These are phyloP conservation scores for Micromys minutus DNA, from an alignment of 2,113 vertebrate genomes.

Conservation along the genomic window DNA sequence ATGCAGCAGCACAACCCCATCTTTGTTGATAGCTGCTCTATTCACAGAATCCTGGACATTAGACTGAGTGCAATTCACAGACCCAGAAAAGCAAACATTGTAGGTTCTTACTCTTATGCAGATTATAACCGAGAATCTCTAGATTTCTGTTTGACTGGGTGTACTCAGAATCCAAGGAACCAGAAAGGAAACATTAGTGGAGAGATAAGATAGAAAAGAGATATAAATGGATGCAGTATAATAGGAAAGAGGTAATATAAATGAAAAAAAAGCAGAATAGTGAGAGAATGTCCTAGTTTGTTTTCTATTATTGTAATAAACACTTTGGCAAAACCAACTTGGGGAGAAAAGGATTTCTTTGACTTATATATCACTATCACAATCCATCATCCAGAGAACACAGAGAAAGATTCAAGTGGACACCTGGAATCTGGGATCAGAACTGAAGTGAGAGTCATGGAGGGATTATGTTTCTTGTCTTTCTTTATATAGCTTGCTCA, in stretches of 20 bases:
- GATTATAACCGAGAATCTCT: background rate
- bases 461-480: background rate
- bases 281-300: too few relatives aligned
- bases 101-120: background rate
- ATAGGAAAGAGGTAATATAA: too few relatives aligned
- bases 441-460: background rate
- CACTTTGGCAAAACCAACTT: background rate
- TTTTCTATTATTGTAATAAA: background rate
- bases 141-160: background rate
- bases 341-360: background rate
- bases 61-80: background rate
- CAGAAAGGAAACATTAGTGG: background rate
- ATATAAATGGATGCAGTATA: background rate
- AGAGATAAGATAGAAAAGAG: accelerated
- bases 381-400: background rate
- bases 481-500: background rate
- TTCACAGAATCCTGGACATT: background rate
- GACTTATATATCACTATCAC: background rate
- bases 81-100: background rate
- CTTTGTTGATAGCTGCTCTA: too few relatives aligned
- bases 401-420: background rate
- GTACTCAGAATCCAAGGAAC: background rate
- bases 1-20: background rate
- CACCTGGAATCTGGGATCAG: background rate
- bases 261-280: background rate